A percentile compares a stretch with the other conserved stretches of the same genome.
phyloP scores from a whole-genome alignment of 2,797 vertebrate species.

The Smutsia gigantea region DNA sequence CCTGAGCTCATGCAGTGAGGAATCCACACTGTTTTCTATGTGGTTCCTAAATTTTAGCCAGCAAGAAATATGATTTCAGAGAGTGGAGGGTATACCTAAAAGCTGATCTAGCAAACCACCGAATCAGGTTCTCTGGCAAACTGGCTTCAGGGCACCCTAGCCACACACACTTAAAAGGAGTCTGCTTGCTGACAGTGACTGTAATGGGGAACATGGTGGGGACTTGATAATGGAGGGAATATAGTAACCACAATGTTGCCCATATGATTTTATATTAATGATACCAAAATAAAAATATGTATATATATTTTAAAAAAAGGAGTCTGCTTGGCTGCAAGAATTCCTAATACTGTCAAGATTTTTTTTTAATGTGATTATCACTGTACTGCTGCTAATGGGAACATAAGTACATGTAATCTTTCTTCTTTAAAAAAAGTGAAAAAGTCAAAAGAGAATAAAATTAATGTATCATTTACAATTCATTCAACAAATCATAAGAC shows the following conservation, averaged over 20 bases:
- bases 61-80: not conserved
- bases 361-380: not conserved
- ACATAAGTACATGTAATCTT: not conserved
- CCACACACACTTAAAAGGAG: not conserved
- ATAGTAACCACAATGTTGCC: too few species aligned
- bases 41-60: not conserved
- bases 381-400: not conserved
- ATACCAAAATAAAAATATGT: too few species aligned
- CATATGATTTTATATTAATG: too few species aligned
- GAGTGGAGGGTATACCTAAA: not conserved
- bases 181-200: too few species aligned
- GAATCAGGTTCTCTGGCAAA: not conserved
- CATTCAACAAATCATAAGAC: not conserved
- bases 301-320: not conserved
- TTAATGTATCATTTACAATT: not conserved
- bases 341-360: not conserved
- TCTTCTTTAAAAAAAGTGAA: not conserved
- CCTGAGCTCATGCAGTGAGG: not conserved
- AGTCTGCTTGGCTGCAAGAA: not conserved
- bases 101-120: not conserved
- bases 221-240: too few species aligned
- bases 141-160: not conserved
- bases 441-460: not conserved
- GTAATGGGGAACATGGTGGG: too few species aligned
- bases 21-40: not conserved